phyloP scores from a whole-genome alignment of 2,113 vertebrate genomes.

The Protobothrops flavoviridis region DNA sequence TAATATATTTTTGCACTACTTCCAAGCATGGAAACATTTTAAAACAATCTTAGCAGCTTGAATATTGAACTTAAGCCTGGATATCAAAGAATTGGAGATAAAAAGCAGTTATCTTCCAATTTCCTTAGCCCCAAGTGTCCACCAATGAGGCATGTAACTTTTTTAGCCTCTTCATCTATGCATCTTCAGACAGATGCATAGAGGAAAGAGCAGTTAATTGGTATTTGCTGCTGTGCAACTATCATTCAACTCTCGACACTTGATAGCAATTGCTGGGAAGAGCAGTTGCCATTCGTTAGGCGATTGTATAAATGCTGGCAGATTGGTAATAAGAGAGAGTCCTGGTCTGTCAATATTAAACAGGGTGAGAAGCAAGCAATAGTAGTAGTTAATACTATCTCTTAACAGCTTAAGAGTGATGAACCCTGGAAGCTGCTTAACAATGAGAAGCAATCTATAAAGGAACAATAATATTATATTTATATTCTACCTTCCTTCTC shows the following conservation, averaged over 20 bases:
- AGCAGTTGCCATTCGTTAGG: not conserved
- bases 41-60: not conserved
- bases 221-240: not conserved
- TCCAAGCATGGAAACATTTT: not conserved
- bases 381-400: too few species aligned
- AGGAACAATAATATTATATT: not conserved
- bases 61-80: not conserved
- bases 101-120: not conserved
- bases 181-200: not conserved
- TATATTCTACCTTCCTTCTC: not conserved
- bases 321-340: not conserved
- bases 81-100: not conserved
- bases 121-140: not conserved
- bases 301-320: not conserved
- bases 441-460: not conserved
- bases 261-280: not conserved
- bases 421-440: not conserved
- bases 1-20: not conserved
- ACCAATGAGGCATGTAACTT: not conserved
- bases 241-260: not conserved
- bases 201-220: not conserved
- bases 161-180: not conserved
- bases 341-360: not conserved
- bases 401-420: not conserved
- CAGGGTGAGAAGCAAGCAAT: not conserved